Evolutionary conservation across 2,888 invertebrate species (phyloP), one percentile per base, ranked within the genome.

Genomic region (Drosophila flavopinicola): DNA sequence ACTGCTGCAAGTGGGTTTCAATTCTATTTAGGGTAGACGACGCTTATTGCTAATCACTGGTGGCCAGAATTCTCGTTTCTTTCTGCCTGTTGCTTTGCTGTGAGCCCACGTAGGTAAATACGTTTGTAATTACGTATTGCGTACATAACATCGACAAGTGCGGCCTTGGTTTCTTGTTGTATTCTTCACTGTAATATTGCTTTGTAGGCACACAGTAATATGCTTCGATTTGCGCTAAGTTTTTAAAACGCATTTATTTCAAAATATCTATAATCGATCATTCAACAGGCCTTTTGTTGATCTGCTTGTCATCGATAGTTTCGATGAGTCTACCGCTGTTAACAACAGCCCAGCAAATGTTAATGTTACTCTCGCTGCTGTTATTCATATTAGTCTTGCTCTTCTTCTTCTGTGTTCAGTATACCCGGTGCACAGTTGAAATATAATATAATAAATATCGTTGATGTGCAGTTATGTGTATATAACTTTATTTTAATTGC

Each of bases 11-110:
- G 60, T 52, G 61, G 67, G 56, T 60, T 70, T 66, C 72, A 52
- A 48, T 61, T 72, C 54, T 61, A 72, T 66, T 72, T 70, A 52
- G 70, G 72, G 70, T 70, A 70, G 53, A 42, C 72, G 35, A 66
- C 66, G 54, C 60, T 70, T 72, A 60, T 71, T 71, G 48, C 60
- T 71, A 72, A 66, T 66, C 66, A 42, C 57, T 61, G 56, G 27
- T 24, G 37, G 17, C 37, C 33, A 17, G 47, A 53, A 49, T 60
- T 49, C 52, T 54, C 53, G 47, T 59, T 65, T 53, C 48, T 32
- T 60, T 35, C 27, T 45, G 72, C 72, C 53, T 71, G 58, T 71
- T 70, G 70, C 49, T 27, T 69, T 47, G 20, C 32, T 27, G 2
- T 2, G 44, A 44, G n/a, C 59, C 66, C 44, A 44, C 64, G 35